Evolutionary conservation across 2,797 vertebrate species (phyloP), one percentile per base, ranked within the genome.

Genomic region (Sebastes nivosus): DNA sequence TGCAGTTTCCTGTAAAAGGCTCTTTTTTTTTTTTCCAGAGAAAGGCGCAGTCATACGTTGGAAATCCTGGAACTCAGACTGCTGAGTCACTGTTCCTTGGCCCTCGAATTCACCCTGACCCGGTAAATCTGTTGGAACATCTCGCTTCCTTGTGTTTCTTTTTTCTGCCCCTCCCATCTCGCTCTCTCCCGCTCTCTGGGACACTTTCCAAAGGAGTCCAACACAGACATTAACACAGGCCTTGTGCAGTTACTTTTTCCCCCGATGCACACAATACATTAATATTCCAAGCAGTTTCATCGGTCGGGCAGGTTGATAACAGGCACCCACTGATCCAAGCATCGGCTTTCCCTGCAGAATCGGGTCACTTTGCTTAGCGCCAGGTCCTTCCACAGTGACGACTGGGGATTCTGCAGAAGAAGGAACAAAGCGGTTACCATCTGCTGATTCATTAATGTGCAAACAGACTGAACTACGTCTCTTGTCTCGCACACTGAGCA

Each of bases 271-370:
- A 86, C 76, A 85, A 89, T 91, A 86, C 79, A 85, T 90, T 58
- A n/a, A 81, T 82, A 90, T 81, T 91, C 91, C 80, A 75, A 24
- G 73, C 24, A 7, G 77, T 34, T 87, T 98, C 98, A 99, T 93
- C 98, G 97, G 84, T 99, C 97, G 0, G 98, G 98, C 20, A 99
- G 96, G 91, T 98, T 97, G 80, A 99, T 97, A 34, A 98, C 96
- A 0, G 98, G 98, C 64, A 99, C 98, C 98, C 98, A 99, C 94
- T 99, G 98, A 79, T 99, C 97, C 96, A 96, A 87, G 86, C 96
- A 97, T 22, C 98, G 97, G 78, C 97, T 97, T 93, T 99, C 97
- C 89, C 96, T 96, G 95, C 98, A 99, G 95, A 98, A 99, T 58
- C 97, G 92, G 93, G 97, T 97, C 59, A 99, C 96, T 92, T 98